phyloP scores from a whole-genome alignment of 2,797 vertebrate genomes.

The Sebastes reedi region DNA sequence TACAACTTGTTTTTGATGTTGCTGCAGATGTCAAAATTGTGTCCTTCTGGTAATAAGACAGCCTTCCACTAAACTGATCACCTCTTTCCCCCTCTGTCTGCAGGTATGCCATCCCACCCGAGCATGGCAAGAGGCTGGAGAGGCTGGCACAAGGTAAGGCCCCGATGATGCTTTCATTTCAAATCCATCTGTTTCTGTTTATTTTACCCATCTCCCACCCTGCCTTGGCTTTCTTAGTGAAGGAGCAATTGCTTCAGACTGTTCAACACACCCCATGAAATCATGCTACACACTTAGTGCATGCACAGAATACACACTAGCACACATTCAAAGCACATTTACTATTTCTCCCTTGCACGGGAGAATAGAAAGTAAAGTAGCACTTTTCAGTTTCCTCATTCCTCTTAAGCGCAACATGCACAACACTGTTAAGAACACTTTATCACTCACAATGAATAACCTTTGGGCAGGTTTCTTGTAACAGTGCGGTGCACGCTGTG shows the following conservation, averaged over 20 bases:
- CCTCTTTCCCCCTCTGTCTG: slow-evolving; percentile 20
- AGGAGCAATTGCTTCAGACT: background rate
- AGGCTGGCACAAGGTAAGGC: slow-evolving; percentile 83
- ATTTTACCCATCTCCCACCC: background rate
- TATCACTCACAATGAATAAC: background rate
- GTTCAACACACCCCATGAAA: background rate
- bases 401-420: slow-evolving; percentile 1
- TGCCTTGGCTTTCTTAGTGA: background rate
- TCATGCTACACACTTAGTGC: background rate
- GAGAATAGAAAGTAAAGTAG: background rate
- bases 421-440: slow-evolving; percentile 2
- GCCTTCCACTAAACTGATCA: background rate
- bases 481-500: background rate
- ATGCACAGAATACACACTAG: background rate
- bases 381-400: background rate
- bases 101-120: slow-evolving; percentile 83
- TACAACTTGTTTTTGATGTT: background rate
- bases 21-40: background rate
- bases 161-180: background rate
- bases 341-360: background rate
- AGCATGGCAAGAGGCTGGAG: slow-evolving; percentile 84
- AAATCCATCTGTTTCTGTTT: background rate
- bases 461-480: slow-evolving; percentile 4
- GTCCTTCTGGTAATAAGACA: background rate
- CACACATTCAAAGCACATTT: background rate